These are phyloP conservation scores for Penaeus monodon DNA, from an alignment of 2,888 invertebrate genomes.

Conservation along the genomic window DNA sequence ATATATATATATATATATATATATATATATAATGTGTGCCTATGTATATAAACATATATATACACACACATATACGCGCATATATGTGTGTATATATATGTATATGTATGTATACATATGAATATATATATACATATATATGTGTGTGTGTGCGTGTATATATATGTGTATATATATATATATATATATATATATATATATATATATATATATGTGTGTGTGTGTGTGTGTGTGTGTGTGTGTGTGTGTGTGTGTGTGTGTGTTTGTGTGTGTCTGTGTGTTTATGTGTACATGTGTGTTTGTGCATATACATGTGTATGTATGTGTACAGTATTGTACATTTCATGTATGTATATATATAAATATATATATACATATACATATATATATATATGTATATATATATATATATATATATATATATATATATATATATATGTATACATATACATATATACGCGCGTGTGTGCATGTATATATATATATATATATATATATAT, in stretches of 20 bases:
- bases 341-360: too few relatives aligned
- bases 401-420: constrained; percentile 7
- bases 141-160: not conserved
- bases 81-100: not conserved
- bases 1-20: too few relatives aligned
- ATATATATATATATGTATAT: not conserved
- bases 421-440: constrained; percentile 20
- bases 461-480: too few relatives aligned
- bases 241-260: not conserved
- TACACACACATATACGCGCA: too few relatives aligned
- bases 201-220: not conserved
- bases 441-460: too few relatives aligned
- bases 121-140: not conserved
- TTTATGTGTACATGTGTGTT: not conserved
- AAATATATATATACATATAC: not conserved
- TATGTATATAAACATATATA: too few relatives aligned
- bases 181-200: not conserved
- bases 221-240: not conserved
- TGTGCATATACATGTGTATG: not conserved
- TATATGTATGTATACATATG: not conserved
- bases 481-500: too few relatives aligned
- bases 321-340: too few relatives aligned
- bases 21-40: too few relatives aligned
- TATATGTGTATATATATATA: constrained; percentile 12
- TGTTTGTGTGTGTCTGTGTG: not conserved